Base-by-base conservation (phyloP, 2,888 invertebrate genomes). In the Ceramica pisi region DNA sequence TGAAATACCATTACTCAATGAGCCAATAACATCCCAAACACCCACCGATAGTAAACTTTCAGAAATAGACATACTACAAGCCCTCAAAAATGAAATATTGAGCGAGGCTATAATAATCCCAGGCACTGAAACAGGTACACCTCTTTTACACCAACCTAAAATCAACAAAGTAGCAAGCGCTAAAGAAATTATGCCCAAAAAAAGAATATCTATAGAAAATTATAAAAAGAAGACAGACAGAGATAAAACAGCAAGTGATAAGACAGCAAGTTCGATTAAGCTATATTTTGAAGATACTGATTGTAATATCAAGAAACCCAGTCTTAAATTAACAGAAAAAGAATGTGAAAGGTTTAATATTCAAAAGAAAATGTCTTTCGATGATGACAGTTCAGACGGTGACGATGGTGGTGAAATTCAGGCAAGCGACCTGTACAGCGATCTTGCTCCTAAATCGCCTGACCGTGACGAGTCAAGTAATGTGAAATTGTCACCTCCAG, bases 291-390 rank as follows among this genome's bases (percentile, higher is more conserved):
- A 60, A 81, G 8, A 88, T 80, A 63, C 85, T 88, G 92, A 93
- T 12, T 94, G 93, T 56, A 75, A 80, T 4, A 74, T 75, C 7
- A 93, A 88, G 84, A 95, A 94, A 87, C 91, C 92, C 81, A 95
- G 95, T 74, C 80, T 95, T 19, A 96, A 94, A 82, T 90, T 96
- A 63, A 96, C 96, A 0, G 94, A 94, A 71, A 96, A 96, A 83
- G 96, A 96, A 90, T 94, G 92, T 74, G 95, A 95, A 90, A 90
- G 96, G 71, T 96, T 96, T 78, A 93, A 95, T 82, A 89, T 95
- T 65, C 89, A 92, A 53, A 92, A 73, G 44, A 73, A 91, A 84
- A 77, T 92, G 67, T 84, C 91, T 10, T 78, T 94, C 16, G 90
- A 90, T 70, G 91, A 92, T 63, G 85, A 86, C 66, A 92, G 90